Conservation (phyloP, 2,113 vertebrate genomes). For the Gila orcuttii region DNA sequence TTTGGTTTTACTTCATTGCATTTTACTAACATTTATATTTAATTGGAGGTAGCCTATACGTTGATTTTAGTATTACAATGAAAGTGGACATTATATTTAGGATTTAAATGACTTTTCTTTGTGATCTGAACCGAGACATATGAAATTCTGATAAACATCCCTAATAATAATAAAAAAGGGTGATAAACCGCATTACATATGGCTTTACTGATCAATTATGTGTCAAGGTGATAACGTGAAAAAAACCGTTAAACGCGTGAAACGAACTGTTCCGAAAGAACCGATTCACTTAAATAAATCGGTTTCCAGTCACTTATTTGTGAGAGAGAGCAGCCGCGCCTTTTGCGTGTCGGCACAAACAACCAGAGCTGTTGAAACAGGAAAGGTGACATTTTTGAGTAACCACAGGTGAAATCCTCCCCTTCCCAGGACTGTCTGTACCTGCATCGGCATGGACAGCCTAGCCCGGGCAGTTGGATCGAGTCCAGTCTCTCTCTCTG, state of each 20-base stretch:
- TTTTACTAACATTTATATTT: background rate
- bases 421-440: constrained; percentile 78
- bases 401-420: constrained; percentile 77
- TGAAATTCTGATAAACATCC: background rate
- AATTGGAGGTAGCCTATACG: background rate
- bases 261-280: background rate
- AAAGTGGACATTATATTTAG: background rate
- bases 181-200: background rate
- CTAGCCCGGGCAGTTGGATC: constrained; percentile 71
- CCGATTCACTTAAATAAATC: background rate
- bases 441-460: constrained; percentile 71
- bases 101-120: background rate
- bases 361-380: constrained; percentile 76
- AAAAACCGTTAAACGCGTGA: background rate
- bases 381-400: constrained; percentile 84
- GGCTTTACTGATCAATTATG: background rate
- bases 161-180: background rate
- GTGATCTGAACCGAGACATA: background rate
- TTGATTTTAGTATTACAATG: background rate
- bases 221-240: background rate
- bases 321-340: constrained; percentile 70
- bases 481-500: constrained; percentile 51
- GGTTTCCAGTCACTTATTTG: background rate
- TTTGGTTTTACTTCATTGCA: background rate
- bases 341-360: constrained; percentile 79